phyloP scores from a whole-genome alignment of 2,888 invertebrate species.

The Neria commutata region DNA sequence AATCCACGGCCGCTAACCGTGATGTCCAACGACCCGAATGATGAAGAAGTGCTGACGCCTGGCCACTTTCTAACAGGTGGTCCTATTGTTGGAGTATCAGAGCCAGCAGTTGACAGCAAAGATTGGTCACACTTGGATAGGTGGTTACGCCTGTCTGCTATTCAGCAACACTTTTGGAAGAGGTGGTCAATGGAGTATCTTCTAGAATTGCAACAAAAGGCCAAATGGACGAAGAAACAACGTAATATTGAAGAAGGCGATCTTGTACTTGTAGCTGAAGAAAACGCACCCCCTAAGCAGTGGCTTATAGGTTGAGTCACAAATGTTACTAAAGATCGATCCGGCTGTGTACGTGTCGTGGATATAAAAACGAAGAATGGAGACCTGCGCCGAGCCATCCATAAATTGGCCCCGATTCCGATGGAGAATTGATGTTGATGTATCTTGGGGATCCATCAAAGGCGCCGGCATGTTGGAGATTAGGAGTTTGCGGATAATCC shows the following conservation, averaged over 20 bases:
- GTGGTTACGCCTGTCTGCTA: neutral
- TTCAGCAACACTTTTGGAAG: neutral
- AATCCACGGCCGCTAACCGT: conserved; percentile 28
- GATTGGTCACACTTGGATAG: no score
- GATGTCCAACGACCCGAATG: conserved; percentile 20
- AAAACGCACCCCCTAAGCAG: no score
- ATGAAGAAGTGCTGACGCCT: conserved; percentile 22
- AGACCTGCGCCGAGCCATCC: conserved; percentile 10
- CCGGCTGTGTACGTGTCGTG: conserved; percentile 13
- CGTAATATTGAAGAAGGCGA: conserved; percentile 13
- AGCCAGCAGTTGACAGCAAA: no score
- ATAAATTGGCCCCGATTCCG: conserved; percentile 7
- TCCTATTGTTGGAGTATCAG: conserved; percentile 8
- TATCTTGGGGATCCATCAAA: no score
- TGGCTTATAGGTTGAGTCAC: no score
- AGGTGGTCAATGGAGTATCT: conserved; percentile 20
- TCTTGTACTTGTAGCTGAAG: conserved; percentile 4
- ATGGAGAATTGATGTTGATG: no score
- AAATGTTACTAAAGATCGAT: no score
- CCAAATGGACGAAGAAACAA: conserved; percentile 13
- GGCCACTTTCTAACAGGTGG: conserved; percentile 20
- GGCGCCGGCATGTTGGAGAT: no score
- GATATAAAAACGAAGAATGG: conserved; percentile 6
- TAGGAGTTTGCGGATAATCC: no score
- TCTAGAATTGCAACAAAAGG: conserved; percentile 4